Percentiles rank a stretch among this genome's conserved stretches.
Evolutionary conservation across 1,140 invertebrate genomes (phyloP).

Genomic region (Micrasema longulum): DNA sequence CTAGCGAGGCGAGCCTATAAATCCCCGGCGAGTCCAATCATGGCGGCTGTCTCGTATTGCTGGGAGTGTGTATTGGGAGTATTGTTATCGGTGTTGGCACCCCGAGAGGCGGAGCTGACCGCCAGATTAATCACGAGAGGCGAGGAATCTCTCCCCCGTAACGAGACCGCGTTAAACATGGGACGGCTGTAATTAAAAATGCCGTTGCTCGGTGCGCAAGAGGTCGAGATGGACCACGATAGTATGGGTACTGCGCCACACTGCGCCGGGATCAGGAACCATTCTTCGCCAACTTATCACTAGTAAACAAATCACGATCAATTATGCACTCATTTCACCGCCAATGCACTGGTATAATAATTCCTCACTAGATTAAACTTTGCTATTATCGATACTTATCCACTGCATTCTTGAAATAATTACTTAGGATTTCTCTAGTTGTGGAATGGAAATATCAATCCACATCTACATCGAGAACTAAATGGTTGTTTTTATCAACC

Average conservation of each 20-base stretch:
- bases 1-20: constrained; percentile 29
- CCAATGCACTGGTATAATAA: too few relatives aligned
- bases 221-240: constrained; percentile 33
- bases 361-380: too few relatives aligned
- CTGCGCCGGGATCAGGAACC: constrained; percentile 1
- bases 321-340: too few relatives aligned
- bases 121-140: constrained; percentile 41
- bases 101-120: not conserved
- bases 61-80: constrained; percentile 36
- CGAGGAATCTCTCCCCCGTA: constrained; percentile 44
- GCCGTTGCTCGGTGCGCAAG: constrained; percentile 41
- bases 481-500: too few relatives aligned
- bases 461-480: too few relatives aligned
- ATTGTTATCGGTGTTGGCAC: constrained; percentile 37
- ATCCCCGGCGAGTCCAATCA: constrained; percentile 32
- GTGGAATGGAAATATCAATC: too few relatives aligned
- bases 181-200: constrained; percentile 54
- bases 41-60: constrained; percentile 41
- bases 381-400: too few relatives aligned
- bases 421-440: too few relatives aligned
- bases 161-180: constrained; percentile 42
- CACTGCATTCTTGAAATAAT: too few relatives aligned
- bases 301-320: too few relatives aligned
- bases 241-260: not conserved
- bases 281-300: not conserved